These are phyloP conservation scores for Brachirus orientalis DNA, from an alignment of 2,113 vertebrate species.

Conservation along the genomic window DNA sequence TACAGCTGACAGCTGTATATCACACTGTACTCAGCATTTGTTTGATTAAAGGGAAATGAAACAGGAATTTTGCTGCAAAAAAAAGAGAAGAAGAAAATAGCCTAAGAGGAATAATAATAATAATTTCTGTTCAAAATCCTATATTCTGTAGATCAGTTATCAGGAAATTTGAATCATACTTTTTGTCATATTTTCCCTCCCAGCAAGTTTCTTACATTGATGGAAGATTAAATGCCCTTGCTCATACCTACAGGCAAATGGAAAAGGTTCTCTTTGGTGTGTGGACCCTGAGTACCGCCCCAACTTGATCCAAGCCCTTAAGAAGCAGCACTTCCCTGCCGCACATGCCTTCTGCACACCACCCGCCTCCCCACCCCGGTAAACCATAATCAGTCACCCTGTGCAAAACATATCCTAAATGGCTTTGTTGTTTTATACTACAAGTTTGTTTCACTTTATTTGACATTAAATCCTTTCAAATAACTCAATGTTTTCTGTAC, in stretches of 20 bases:
- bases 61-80: neutral
- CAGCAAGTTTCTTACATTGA: neutral
- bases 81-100: too few species aligned
- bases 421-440: neutral
- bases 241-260: conserved; percentile 88
- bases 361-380: conserved; percentile 93
- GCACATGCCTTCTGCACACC: conserved; percentile 92
- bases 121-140: neutral
- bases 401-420: neutral
- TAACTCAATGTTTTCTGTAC: neutral
- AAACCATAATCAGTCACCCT: conserved; percentile 42
- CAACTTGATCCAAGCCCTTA: conserved; percentile 95
- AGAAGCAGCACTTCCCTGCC: conserved; percentile 96
- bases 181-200: neutral
- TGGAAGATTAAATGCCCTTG: conserved; percentile 15
- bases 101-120: neutral
- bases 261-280: conserved; percentile 98
- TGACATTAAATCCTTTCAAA: neutral
- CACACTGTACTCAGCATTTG: neutral
- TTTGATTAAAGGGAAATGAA: neutral
- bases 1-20: neutral
- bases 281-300: conserved; percentile 98
- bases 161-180: too few species aligned
- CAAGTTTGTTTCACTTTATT: too few species aligned
- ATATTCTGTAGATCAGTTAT: too few species aligned